Base-by-base conservation (phyloP, 1,140 invertebrate genomes). In the Bombus breviceps region DNA sequence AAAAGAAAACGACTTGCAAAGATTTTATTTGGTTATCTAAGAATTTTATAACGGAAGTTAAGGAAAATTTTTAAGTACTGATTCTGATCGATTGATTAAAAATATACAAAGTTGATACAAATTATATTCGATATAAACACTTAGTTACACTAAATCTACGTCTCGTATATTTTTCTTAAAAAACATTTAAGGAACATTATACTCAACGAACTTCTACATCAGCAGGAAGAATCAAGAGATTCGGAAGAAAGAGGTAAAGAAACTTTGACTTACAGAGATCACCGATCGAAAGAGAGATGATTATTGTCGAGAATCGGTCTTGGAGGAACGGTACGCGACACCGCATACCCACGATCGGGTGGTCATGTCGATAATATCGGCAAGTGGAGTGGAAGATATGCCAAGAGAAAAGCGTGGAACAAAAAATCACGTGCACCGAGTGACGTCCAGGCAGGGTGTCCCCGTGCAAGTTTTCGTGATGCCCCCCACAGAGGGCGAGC, bases 311-410 rank as follows among this genome's bases (percentile, higher is more conserved):
- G 57, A 43, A 39, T 66, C 22, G 78, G 68, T 34, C 12, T 79
- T 72, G n/a, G 18, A 53, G 71, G 57, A 85, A 57, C 78, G 80
- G 59, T 41, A 9, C 73, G 53, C 18, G 47, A 53, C 18, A 53
- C 18, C 47, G 18, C 75, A 71, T 94, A 94, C 93, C 92, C 93
- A 94, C 87, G 89, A 92, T 93, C 92, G 92, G 93, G 93, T 94
- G 93, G 93, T 88, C 93, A 75, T 79, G 92, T 93, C 93, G 92
- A 93, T 92, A 93, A 91, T 86, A 92, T 93, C 92, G 88, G 32
- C 83, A 88, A 92, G 77, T 86, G 83, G 73, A 90, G 88, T 74
- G 88, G 88, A 92, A 92, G 87, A 92, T 90, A 86, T 90, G 69
- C 84, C 91, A 41, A 72, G 43, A 86, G 86, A 84, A 92, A 92